Conservation (phyloP, 1,140 invertebrate species). For the Chironomus tepperi region DNA sequence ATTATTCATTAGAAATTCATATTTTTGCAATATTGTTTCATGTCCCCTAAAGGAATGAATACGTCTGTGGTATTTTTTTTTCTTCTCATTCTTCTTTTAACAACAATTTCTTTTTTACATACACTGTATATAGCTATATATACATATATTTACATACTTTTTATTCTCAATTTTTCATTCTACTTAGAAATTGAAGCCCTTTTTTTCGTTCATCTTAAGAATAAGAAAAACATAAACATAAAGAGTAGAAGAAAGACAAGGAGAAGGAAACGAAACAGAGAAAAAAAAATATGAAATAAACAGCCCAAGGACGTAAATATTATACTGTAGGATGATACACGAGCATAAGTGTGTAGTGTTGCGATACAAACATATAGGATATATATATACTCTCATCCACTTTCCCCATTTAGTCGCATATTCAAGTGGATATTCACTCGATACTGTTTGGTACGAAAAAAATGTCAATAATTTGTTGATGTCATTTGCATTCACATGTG, state of each 20-base stretch:
- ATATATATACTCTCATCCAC: too few species aligned
- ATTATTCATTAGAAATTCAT: constrained; percentile 23
- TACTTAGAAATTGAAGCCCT: too few species aligned
- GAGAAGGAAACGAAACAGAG: neutral
- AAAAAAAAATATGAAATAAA: neutral
- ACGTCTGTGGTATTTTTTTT: constrained; percentile 12
- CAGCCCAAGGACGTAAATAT: neutral
- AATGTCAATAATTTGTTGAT: too few species aligned
- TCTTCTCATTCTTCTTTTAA: neutral
- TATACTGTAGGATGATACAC: neutral
- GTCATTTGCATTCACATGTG: too few species aligned
- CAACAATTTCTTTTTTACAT: neutral
- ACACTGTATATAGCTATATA: neutral
- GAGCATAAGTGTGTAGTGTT: neutral
- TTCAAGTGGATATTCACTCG: too few species aligned
- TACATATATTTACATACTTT: neutral
- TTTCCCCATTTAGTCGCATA: too few species aligned
- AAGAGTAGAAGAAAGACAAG: neutral
- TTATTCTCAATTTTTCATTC: constrained; percentile 16
- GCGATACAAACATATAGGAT: neutral
- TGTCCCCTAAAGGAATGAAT: constrained; percentile 1
- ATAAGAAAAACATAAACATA: neutral
- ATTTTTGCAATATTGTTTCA: constrained; percentile 15
- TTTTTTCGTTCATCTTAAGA: neutral
- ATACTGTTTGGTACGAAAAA: too few species aligned